These are phyloP conservation scores for Augochlora pura DNA, from an alignment of 1,140 invertebrate species.

Conservation along the genomic window DNA sequence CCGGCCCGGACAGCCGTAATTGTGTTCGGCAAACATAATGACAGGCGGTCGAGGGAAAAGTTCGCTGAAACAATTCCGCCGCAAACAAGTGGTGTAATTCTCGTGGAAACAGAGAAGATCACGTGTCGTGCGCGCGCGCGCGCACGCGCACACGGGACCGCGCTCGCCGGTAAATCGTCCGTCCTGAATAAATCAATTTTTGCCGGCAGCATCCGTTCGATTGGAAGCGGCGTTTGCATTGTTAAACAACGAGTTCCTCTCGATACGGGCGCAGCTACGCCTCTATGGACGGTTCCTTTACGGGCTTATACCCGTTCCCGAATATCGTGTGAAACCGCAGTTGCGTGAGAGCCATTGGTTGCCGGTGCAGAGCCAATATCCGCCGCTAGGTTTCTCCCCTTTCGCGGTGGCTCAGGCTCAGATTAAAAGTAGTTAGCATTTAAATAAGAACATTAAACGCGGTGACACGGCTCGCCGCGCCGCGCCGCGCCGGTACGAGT, in stretches of 20 bases:
- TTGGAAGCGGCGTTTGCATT: constrained; percentile 41
- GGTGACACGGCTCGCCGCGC: not conserved
- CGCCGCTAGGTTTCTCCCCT: constrained; percentile 27
- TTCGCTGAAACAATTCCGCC: not conserved
- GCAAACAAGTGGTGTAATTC: not conserved
- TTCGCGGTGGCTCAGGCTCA: constrained; percentile 26
- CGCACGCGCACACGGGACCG: not conserved
- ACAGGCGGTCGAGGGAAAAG: not conserved
- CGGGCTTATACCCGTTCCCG: constrained; percentile 22
- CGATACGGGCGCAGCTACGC: constrained; percentile 16
- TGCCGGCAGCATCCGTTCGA: constrained; percentile 26
- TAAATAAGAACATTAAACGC: constrained; percentile 63
- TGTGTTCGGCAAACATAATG: not conserved
- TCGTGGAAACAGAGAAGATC: not conserved
- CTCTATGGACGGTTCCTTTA: constrained; percentile 19
- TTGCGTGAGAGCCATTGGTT: constrained; percentile 50
- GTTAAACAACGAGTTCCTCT: constrained; percentile 29
- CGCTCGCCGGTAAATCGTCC: constrained; percentile 15
- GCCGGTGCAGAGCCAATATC: constrained; percentile 50
- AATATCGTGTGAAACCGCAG: constrained; percentile 34
- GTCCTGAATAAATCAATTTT: constrained; percentile 47
- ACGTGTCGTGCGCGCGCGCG: not conserved
- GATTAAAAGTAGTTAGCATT: constrained; percentile 65
- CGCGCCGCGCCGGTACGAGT: too few relatives aligned
- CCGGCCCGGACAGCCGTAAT: not conserved